A percentile compares a stretch with the other conserved stretches of the same genome.
These are phyloP conservation scores for Entomobrya multifasciata DNA, from an alignment of 2,888 invertebrate species.

Conservation along the genomic window DNA sequence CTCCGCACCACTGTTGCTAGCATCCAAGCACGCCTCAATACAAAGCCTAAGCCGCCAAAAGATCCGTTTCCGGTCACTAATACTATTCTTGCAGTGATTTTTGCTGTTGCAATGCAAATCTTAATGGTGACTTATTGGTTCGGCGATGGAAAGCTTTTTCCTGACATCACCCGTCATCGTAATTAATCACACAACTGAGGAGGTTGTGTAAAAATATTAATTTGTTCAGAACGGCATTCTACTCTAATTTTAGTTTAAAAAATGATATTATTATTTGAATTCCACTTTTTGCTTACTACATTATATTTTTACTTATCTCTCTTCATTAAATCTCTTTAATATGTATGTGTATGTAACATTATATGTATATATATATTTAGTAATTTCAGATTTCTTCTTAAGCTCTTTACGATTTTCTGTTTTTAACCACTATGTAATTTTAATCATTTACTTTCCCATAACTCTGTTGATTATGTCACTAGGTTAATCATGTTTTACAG, in stretches of 20 bases:
- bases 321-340: not conserved
- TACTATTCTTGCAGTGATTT: conserved; percentile 78
- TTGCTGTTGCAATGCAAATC: conserved; percentile 79
- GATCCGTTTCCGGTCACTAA: conserved; percentile 79
- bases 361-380: too few species aligned
- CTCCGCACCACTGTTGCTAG: conserved; percentile 77
- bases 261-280: not conserved
- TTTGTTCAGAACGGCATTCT: too few species aligned
- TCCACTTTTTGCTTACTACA: not conserved
- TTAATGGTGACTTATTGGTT: conserved; percentile 79
- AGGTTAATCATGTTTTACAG: too few species aligned
- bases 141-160: conserved; percentile 79
- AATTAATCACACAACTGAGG: conserved; percentile 19
- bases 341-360: too few species aligned
- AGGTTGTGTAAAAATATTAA: too few species aligned
- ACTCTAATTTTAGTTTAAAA: not conserved
- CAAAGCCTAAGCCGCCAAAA: conserved; percentile 77
- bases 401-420: too few species aligned
- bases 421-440: too few species aligned
- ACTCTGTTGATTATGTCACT: too few species aligned
- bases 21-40: conserved; percentile 76
- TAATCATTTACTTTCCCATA: too few species aligned
- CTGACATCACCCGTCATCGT: conserved; percentile 74
- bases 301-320: not conserved
- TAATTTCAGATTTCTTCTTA: too few species aligned